These are phyloP conservation scores for Caradrina clavipalpis DNA, from an alignment of 2,888 invertebrate genomes.

Conservation along the genomic window DNA sequence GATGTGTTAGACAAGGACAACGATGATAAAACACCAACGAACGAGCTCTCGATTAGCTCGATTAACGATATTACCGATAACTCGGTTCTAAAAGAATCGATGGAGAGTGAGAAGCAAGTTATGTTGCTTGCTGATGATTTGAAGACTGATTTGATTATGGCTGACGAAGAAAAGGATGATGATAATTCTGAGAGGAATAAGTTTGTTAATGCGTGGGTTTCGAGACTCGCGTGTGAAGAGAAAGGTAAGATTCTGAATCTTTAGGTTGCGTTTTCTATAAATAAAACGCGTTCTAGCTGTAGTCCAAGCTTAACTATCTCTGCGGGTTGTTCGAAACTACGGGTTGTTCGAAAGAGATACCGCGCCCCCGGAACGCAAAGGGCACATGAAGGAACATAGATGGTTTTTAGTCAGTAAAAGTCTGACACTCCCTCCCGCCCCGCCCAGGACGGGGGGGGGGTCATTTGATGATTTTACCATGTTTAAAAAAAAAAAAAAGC, in stretches of 20 bases:
- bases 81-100: conserved; percentile 86
- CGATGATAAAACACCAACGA: conserved; percentile 88
- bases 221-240: conserved; percentile 85
- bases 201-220: conserved; percentile 88
- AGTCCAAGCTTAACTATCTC: too few relatives aligned
- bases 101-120: conserved; percentile 88
- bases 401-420: too few relatives aligned
- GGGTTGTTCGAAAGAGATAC: too few relatives aligned
- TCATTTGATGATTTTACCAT: too few relatives aligned
- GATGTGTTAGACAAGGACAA: conserved; percentile 79
- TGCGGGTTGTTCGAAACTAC: too few relatives aligned
- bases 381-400: too few relatives aligned
- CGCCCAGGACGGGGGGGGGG: too few relatives aligned
- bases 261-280: too few relatives aligned
- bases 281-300: too few relatives aligned
- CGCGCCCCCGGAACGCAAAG: too few relatives aligned
- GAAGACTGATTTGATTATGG: conserved; percentile 88
- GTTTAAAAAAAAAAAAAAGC: too few relatives aligned
- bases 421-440: too few relatives aligned
- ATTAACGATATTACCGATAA: conserved; percentile 89
- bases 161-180: conserved; percentile 89
- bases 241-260: conserved; percentile 75
- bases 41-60: conserved; percentile 87
- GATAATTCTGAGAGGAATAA: conserved; percentile 89
- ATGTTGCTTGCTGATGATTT: conserved; percentile 86